Base-by-base conservation (phyloP, 2,888 invertebrate genomes). In the Orthonevra nobilis region DNA sequence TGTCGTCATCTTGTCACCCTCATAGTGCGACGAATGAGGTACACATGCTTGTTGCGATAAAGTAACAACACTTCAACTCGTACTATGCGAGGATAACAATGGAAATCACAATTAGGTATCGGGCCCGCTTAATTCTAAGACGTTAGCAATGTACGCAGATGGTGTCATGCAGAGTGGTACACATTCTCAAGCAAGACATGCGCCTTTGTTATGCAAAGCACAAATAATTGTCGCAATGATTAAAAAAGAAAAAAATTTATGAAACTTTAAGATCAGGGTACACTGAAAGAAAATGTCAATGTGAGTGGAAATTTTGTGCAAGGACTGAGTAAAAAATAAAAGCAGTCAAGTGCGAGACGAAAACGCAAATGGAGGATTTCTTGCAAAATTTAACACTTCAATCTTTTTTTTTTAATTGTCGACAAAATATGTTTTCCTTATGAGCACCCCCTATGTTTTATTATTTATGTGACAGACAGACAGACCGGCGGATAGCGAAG, bases 1-100 rank as follows among this genome's bases (percentile, higher is more conserved):
- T 73, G 79, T 66, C 36, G 72, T 66, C 42, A 44, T 73, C 60
- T 61, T 73, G 61, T 79, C 79, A 68, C 79, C 79, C 73, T 68
- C 79, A 79, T 79, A 38, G 54, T 66, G 36, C 20, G 9, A 5
- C 32, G 7, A 58, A 7, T 48, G 28, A 19, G 40, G 48, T 50
- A 34, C 5, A 44, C 46, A 30, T 42, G 36, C 54, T 48, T 63
- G 63, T 52, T 17, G 3, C 9, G 50, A 44, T 63, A 32, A 36
- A 34, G 23, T 12, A 48, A 75, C 70, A 64, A 30, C 38, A 34
- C 14, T 15, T 19, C 30, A 17, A 19, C 4, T 50, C 7, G 19
- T 32, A 4, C 15, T 6, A 7, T 36, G 23, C 9, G 12, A 12
- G 20, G 15, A 10, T 17, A 40, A 61, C 63, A 72, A 63, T 72